These are phyloP conservation scores for Hydrotaea cyrtoneurina DNA, from an alignment of 2,888 invertebrate genomes.

Conservation along the genomic window DNA sequence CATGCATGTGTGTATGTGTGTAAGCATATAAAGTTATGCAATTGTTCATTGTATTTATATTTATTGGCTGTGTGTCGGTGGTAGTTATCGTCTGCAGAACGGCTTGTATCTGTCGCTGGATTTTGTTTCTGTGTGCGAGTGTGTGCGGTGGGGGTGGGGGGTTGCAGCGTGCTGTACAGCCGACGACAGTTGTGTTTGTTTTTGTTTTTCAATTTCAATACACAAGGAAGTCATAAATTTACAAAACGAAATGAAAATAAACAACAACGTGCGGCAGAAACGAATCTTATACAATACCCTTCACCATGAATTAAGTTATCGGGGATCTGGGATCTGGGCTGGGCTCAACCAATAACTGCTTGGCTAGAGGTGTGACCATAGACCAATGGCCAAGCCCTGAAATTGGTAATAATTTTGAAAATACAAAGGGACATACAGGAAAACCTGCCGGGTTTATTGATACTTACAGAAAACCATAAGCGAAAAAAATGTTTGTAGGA, in stretches of 20 bases:
- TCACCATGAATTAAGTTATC: too few relatives aligned
- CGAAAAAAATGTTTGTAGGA: too few relatives aligned
- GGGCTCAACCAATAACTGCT: too few relatives aligned
- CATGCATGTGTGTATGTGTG: constrained; percentile 16
- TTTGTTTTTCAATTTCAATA: constrained; percentile 34
- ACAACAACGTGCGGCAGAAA: not conserved
- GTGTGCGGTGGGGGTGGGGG: not conserved
- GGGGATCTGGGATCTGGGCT: too few relatives aligned
- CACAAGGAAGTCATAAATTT: constrained; percentile 44
- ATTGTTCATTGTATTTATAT: constrained; percentile 26
- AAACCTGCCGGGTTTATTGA: too few relatives aligned
- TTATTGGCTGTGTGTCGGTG: constrained; percentile 22
- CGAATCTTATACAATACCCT: too few relatives aligned
- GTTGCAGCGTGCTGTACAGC: not conserved
- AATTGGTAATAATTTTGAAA: too few relatives aligned
- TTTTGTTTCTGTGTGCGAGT: not conserved
- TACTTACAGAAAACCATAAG: too few relatives aligned
- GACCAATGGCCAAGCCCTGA: too few relatives aligned
- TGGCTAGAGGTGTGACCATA: too few relatives aligned
- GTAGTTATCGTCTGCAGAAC: not conserved
- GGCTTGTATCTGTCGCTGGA: too few relatives aligned
- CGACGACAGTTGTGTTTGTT: constrained; percentile 30
- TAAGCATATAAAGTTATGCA: constrained; percentile 33
- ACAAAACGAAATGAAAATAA: constrained; percentile 4
- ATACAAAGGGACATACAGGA: too few relatives aligned